Evolutionary conservation across 1,140 invertebrate genomes (phyloP).

Genomic region (Cydia splendana): DNA sequence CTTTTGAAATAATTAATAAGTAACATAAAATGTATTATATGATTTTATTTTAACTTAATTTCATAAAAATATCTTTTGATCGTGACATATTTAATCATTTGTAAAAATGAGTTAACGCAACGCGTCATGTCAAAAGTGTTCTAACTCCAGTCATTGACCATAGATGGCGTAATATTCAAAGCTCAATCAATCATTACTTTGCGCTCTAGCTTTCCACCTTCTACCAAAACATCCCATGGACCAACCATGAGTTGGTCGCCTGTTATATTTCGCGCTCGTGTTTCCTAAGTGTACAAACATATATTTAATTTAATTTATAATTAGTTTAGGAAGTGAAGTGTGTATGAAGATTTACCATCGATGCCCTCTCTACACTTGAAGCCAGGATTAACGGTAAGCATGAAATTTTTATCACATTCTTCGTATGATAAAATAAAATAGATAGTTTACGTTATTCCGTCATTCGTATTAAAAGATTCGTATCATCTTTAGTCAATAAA

Average conservation of each 20-base stretch:
- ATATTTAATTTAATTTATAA: constrained; percentile 43
- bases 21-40: neutral
- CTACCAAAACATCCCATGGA: constrained; percentile 64
- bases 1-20: neutral
- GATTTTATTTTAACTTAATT: neutral
- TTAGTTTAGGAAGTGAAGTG: constrained; percentile 62
- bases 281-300: constrained; percentile 52
- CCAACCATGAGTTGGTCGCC: constrained; percentile 64
- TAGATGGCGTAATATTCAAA: constrained; percentile 47
- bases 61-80: neutral
- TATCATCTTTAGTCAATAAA: neutral
- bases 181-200: constrained; percentile 58
- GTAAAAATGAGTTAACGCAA: neutral
- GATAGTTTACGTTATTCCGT: constrained; percentile 36
- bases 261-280: constrained; percentile 66
- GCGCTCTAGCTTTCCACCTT: constrained; percentile 30
- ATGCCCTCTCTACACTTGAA: constrained; percentile 78
- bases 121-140: neutral
- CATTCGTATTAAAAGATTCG: constrained; percentile 6
- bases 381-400: constrained; percentile 71
- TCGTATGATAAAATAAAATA: constrained; percentile 35
- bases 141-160: neutral
- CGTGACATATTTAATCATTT: neutral
- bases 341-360: constrained; percentile 49
- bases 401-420: constrained; percentile 34